Evolutionary conservation across 2,113 vertebrate genomes (phyloP).

Genomic region (Onychostruthus taczanowskii): DNA sequence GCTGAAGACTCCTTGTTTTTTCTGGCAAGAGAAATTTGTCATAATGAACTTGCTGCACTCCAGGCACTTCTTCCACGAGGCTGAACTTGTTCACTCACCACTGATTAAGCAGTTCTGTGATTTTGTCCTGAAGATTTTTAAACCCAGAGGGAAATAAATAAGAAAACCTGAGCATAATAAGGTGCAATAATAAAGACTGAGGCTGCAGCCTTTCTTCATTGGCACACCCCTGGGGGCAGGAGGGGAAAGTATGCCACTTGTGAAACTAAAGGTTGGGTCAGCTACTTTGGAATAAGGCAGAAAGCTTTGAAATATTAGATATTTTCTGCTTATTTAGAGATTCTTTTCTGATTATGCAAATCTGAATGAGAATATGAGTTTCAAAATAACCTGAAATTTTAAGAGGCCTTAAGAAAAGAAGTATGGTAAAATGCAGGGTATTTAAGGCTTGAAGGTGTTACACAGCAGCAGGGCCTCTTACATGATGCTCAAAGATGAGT

Average conservation of each 20-base stretch:
- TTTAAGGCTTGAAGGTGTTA: not conserved
- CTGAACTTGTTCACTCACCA: not conserved
- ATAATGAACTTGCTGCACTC: not conserved
- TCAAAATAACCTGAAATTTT: not conserved
- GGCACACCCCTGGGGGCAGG: not conserved
- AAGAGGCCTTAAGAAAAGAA: not conserved
- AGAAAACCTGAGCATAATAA: not conserved
- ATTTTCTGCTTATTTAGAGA: not conserved
- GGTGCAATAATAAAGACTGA: not conserved
- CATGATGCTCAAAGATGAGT: not conserved
- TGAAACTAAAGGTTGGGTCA: not conserved
- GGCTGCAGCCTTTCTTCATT: not conserved
- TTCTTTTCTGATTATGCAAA: not conserved
- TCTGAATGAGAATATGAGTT: not conserved
- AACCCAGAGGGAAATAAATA: not conserved
- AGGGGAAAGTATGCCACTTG: not conserved
- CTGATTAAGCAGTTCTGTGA: not conserved
- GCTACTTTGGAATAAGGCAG: not conserved
- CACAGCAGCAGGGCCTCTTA: not conserved
- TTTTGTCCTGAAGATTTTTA: not conserved
- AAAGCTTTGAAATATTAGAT: not conserved
- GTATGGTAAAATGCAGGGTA: not conserved
- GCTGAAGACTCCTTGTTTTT: not conserved
- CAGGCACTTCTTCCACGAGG: not conserved
- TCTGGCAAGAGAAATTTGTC: not conserved